Percentiles rank a stretch among this genome's conserved stretches.
phyloP scores from a whole-genome alignment of 92 coral and sea anemone genomes.

The Porites lobata region DNA sequence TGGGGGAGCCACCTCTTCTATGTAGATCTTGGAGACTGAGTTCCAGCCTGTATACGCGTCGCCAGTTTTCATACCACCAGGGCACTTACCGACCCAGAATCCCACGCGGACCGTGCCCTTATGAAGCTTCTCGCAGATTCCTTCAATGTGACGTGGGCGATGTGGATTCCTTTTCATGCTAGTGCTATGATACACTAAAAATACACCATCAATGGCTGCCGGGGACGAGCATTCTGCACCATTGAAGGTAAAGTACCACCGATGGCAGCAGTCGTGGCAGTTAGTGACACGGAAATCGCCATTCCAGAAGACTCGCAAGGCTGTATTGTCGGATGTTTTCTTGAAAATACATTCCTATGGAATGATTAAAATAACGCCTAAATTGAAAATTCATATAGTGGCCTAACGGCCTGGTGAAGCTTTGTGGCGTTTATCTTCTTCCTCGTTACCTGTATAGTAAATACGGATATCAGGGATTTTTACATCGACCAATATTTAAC shows the following conservation, averaged over 20 bases:
- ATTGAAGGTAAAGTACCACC: background rate
- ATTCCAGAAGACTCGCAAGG: background rate
- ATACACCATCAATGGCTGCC: background rate
- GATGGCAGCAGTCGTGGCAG: background rate
- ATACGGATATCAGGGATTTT: no score
- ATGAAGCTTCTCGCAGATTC: background rate
- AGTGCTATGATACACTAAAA: background rate
- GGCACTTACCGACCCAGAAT: background rate
- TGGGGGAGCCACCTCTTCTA: slow-evolving; percentile 10
- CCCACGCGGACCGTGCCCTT: background rate
- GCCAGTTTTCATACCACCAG: background rate
- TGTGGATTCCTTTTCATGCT: background rate
- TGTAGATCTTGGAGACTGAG: slow-evolving; percentile 20
- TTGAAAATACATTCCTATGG: background rate
- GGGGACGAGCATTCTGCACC: background rate
- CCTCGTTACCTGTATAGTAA: no score
- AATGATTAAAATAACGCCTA: background rate
- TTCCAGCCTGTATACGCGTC: slow-evolving; percentile 13
- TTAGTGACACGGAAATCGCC: background rate
- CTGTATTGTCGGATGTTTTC: background rate
- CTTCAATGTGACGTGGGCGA: background rate
- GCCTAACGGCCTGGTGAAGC: no score
- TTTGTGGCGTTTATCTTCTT: no score
- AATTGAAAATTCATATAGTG: no score
- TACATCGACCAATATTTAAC: no score